A percentile compares a stretch with the other conserved stretches of the same genome.
Conservation (phyloP, 2,113 vertebrate species). For the Pampusana beccarii region DNA sequence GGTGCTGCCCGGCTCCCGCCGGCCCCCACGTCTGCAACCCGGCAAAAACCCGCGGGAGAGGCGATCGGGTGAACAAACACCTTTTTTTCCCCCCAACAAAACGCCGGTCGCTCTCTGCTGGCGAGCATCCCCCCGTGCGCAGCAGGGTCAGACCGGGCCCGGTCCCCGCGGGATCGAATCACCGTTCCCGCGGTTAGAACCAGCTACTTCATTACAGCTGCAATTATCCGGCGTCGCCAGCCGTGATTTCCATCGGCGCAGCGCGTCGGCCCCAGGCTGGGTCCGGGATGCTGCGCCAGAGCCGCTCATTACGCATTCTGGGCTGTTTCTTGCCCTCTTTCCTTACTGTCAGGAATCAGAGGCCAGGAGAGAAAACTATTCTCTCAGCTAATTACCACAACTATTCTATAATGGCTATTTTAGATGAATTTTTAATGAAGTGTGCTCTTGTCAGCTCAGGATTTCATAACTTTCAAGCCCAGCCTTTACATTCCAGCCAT, state of each 20-base stretch:
- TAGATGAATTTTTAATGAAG: conserved; percentile 67
- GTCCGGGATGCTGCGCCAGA: neutral
- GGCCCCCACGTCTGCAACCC: neutral
- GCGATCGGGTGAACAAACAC: accelerated
- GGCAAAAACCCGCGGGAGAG: neutral
- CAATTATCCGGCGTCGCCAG: accelerated
- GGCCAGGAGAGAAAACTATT: conserved; percentile 56
- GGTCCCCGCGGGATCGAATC: accelerated
- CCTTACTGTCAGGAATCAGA: conserved; percentile 51
- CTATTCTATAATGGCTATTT: conserved; percentile 53
- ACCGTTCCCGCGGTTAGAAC: accelerated
- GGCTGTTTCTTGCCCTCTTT: conserved; percentile 31
- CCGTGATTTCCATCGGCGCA: neutral
- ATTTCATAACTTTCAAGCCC: conserved; percentile 39
- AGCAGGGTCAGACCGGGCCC: accelerated
- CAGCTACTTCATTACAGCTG: neutral
- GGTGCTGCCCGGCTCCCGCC: accelerated
- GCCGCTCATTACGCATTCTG: neutral
- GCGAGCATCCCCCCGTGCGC: accelerated
- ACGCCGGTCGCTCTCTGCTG: too few species aligned
- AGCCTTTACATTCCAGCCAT: neutral
- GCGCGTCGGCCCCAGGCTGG: neutral
- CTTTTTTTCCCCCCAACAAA: too few species aligned
- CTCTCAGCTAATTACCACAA: conserved; percentile 67
- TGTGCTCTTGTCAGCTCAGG: neutral